Conservation (phyloP, 2,888 invertebrate genomes). For the Dilophus febrilis region DNA sequence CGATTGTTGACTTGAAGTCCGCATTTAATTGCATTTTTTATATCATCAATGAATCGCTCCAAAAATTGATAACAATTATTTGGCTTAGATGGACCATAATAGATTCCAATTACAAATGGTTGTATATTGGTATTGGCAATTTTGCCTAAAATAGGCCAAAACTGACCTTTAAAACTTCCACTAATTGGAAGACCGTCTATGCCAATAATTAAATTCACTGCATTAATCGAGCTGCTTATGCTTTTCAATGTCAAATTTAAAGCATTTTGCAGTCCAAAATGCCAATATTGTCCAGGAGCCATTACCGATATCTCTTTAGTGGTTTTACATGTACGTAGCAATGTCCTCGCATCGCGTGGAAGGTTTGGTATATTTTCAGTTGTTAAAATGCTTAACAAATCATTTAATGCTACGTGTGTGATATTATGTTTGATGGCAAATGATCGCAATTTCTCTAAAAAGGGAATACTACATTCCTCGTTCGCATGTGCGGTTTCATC, state of each 20-base stretch:
- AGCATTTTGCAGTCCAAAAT: not conserved
- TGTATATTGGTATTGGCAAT: not conserved
- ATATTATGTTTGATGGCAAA: too few relatives aligned
- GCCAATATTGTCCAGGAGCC: conserved; percentile 2
- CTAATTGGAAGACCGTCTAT: conserved; percentile 4
- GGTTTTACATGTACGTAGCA: not conserved
- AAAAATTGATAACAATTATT: not conserved
- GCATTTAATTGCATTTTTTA: not conserved
- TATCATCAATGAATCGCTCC: conserved; percentile 1
- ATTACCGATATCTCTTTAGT: not conserved
- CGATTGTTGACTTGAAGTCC: not conserved
- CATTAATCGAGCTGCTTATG: not conserved
- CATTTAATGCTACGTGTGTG: too few relatives aligned
- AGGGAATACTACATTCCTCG: too few relatives aligned
- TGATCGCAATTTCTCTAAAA: too few relatives aligned
- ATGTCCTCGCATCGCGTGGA: conserved; percentile 2
- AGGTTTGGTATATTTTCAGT: too few relatives aligned
- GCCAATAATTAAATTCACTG: conserved; percentile 1
- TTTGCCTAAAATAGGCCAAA: conserved; percentile 5
- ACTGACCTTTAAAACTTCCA: conserved; percentile 2
- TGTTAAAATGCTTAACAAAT: too few relatives aligned
- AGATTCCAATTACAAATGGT: conserved; percentile 4
- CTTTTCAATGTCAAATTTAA: not conserved
- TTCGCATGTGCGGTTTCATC: too few relatives aligned
- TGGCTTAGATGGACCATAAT: conserved; percentile 3